A percentile compares a stretch with the other conserved stretches of the same genome.
These are phyloP conservation scores for Forbesichthys papilliferus DNA, from an alignment of 2,113 vertebrate species.

Conservation along the genomic window DNA sequence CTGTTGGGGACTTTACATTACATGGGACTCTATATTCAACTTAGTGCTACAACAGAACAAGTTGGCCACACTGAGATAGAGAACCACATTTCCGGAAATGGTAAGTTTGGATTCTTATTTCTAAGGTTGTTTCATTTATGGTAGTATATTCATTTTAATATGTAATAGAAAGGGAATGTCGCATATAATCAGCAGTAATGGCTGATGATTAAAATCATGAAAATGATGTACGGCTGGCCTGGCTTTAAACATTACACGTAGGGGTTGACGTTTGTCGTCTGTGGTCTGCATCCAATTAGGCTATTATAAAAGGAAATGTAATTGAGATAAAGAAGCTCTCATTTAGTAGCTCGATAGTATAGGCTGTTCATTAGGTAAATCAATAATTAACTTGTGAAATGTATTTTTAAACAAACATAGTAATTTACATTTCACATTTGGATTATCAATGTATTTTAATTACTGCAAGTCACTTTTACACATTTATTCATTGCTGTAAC, in stretches of 20 bases:
- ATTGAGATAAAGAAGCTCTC: not conserved
- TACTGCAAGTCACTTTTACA: too few species aligned
- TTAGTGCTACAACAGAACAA: constrained; percentile 81
- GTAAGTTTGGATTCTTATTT: constrained; percentile 68
- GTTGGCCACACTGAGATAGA: constrained; percentile 79
- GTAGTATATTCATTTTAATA: too few species aligned
- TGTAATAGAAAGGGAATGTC: not conserved
- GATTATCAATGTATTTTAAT: too few species aligned
- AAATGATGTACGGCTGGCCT: too few species aligned
- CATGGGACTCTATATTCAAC: constrained; percentile 92
- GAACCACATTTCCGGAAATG: constrained; percentile 86
- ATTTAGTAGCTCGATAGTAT: not conserved
- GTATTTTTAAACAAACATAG: not conserved
- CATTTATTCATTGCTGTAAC: too few species aligned
- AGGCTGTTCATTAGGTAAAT: not conserved
- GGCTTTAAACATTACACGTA: too few species aligned
- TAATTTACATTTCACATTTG: not conserved
- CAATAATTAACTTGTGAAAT: constrained; percentile 18
- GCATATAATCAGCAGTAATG: too few species aligned
- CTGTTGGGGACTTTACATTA: constrained; percentile 89
- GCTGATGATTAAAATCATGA: too few species aligned
- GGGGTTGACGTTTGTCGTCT: too few species aligned
- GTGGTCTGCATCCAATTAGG: too few species aligned
- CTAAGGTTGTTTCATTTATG: too few species aligned
- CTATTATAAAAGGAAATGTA: too few species aligned